Evolutionary conservation across 2,888 invertebrate genomes (phyloP), one percentile per base, ranked within the genome.

Genomic region (Lasius fuliginosus): DNA sequence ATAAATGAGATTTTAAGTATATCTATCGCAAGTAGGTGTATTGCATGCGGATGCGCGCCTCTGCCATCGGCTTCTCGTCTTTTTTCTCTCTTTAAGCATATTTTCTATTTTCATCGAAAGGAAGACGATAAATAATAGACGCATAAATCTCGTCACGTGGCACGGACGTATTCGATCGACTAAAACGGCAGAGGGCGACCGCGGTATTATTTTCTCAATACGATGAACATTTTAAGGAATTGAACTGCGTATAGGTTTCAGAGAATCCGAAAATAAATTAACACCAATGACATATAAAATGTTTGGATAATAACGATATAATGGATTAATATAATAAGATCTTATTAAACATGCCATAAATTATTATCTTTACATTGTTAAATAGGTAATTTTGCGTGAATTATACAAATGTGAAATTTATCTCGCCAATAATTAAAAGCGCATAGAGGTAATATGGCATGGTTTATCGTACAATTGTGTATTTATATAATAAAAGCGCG

Each of bases 1-100:
- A 93, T 94, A 94, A 93, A 93, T 93, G 94, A 94, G 93, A 92
- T 93, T 93, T 92, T 94, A 93, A 93, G 92, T 93, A 93, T 92
- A 92, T 87, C 88, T 90, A 91, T 89, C 86, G 88, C 62, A 76
- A 82, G 76, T 68, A 69, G 65, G 79, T 83, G 83, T 77, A 77
- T 76, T 33, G 73, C 85, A 86, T 76, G 86, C 79, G 84, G 3
- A 33, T 67, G 83, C 71, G 60, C 9, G 53, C 46, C 82, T 40
- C 40, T 69, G 23, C 62, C 3, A 33, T 27, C 58, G 49, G 65
- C 36, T 46, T 79, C 68, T 74, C 74, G 67, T 62, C 77, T 69
- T 79, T 84, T 86, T 79, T 84, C 84, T 86, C 5, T 49, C 18
- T 88, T 88, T 84, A 85, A 88, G 88, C 88, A 90, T 90, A 88